Conservation (phyloP, 2,797 vertebrate genomes). For the Dendrocincla fuliginosa region DNA sequence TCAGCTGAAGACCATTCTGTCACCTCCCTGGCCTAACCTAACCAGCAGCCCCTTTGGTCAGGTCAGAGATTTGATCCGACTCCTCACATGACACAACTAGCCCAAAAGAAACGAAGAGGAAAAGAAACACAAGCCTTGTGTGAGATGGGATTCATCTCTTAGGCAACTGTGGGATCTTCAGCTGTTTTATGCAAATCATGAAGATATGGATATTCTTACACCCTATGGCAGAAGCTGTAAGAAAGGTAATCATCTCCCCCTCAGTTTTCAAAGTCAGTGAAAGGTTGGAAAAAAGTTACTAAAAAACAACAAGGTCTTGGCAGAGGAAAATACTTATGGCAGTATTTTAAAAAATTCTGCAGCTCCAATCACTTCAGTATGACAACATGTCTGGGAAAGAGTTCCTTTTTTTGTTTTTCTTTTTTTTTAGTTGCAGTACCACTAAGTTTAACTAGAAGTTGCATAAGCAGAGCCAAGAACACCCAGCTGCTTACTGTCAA, state of each 20-base stretch:
- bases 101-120: not conserved
- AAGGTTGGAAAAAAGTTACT: not conserved
- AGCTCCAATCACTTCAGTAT: not conserved
- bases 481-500: not conserved
- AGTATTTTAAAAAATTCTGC: not conserved
- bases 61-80: not conserved
- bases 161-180: not conserved
- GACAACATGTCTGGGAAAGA: not conserved
- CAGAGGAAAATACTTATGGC: not conserved
- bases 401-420: not conserved
- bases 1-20: not conserved
- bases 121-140: not conserved
- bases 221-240: not conserved
- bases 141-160: not conserved
- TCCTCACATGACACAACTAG: not conserved
- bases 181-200: not conserved
- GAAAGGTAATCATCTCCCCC: not conserved
- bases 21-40: not conserved
- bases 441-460: not conserved
- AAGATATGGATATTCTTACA: not conserved
- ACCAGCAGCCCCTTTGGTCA: not conserved
- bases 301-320: not conserved
- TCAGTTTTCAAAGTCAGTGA: not conserved
- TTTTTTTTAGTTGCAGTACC: not conserved
- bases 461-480: not conserved